Percentiles rank a stretch among this genome's conserved stretches.
phyloP scores from a whole-genome alignment of 2,888 invertebrate genomes.

The Drosophila conformis region DNA sequence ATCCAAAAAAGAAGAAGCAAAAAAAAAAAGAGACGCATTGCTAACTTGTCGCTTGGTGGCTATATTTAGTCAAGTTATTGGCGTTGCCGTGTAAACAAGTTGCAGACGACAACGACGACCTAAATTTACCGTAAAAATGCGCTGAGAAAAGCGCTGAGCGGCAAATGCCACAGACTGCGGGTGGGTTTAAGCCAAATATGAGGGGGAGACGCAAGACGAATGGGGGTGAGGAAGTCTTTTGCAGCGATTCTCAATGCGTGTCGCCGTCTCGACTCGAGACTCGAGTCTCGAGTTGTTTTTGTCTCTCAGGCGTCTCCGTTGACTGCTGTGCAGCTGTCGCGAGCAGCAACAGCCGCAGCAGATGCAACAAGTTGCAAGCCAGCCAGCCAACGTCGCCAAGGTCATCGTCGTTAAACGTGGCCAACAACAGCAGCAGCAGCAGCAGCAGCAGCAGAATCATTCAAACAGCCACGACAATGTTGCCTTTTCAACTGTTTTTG shows the following conservation, averaged over 20 bases:
- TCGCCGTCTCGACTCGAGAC: slow-evolving; percentile 36
- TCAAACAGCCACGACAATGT: slow-evolving; percentile 28
- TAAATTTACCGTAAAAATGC: slow-evolving; percentile 76
- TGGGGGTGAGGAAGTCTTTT: neutral
- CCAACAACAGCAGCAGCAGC: slow-evolving; percentile 26
- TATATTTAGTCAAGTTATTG: slow-evolving; percentile 78
- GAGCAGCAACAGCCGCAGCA: slow-evolving; percentile 29
- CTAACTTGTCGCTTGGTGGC: slow-evolving; percentile 58
- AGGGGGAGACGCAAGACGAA: neutral
- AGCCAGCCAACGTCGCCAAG: slow-evolving; percentile 65
- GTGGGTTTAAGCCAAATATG: slow-evolving; percentile 31
- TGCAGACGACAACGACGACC: slow-evolving; percentile 57
- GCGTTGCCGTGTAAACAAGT: slow-evolving; percentile 74
- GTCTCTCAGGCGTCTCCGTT: slow-evolving; percentile 69
- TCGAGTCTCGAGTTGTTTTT: slow-evolving; percentile 6
- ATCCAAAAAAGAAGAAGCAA: slow-evolving; percentile 41
- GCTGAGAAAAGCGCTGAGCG: slow-evolving; percentile 66
- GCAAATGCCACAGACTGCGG: slow-evolving; percentile 47
- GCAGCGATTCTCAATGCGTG: slow-evolving; percentile 45
- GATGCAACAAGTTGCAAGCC: slow-evolving; percentile 70
- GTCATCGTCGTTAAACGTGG: slow-evolving; percentile 58
- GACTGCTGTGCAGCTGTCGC: slow-evolving; percentile 70
- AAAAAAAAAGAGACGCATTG: slow-evolving; percentile 22
- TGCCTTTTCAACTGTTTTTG: slow-evolving; percentile 62
- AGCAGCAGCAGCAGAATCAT: slow-evolving; percentile 42